Percentiles rank a stretch among this genome's conserved stretches.
phyloP scores from a whole-genome alignment of 2,797 vertebrate species.

The Cossypha caffra region DNA sequence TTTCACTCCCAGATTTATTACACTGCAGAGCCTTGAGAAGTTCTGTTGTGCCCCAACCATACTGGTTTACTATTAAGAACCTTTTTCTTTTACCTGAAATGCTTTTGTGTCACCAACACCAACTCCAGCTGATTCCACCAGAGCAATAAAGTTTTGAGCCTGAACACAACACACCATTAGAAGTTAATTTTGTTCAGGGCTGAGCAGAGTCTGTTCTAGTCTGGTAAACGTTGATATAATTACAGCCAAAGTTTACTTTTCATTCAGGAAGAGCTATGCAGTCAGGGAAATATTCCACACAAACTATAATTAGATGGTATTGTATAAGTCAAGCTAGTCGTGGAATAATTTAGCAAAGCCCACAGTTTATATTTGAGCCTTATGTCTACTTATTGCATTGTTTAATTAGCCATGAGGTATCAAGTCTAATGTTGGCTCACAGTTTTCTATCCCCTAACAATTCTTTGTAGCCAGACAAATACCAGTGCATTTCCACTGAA shows the following conservation, averaged over 20 bases:
- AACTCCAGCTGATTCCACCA: not conserved
- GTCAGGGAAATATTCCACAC: not conserved
- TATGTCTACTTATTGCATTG: not conserved
- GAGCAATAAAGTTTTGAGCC: not conserved
- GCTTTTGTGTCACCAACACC: not conserved
- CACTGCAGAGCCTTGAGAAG: not conserved
- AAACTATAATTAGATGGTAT: not conserved
- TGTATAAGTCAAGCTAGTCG: not conserved
- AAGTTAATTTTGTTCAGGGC: not conserved
- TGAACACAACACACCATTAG: accelerated
- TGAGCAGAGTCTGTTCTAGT: not conserved
- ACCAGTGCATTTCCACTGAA: not conserved
- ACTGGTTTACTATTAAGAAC: not conserved
- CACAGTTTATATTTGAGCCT: not conserved
- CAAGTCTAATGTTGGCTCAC: not conserved
- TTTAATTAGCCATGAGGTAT: not conserved
- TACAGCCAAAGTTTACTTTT: constrained; percentile 14
- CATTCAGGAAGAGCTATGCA: not conserved
- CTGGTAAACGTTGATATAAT: not conserved
- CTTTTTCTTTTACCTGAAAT: not conserved
- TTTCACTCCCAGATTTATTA: not conserved
- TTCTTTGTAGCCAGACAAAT: not conserved
- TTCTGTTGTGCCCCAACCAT: too few species aligned
- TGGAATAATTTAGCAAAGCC: not conserved
- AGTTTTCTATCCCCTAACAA: not conserved